Base-by-base conservation (phyloP, 2,113 vertebrate species). In the Callithrix jacchus region DNA sequence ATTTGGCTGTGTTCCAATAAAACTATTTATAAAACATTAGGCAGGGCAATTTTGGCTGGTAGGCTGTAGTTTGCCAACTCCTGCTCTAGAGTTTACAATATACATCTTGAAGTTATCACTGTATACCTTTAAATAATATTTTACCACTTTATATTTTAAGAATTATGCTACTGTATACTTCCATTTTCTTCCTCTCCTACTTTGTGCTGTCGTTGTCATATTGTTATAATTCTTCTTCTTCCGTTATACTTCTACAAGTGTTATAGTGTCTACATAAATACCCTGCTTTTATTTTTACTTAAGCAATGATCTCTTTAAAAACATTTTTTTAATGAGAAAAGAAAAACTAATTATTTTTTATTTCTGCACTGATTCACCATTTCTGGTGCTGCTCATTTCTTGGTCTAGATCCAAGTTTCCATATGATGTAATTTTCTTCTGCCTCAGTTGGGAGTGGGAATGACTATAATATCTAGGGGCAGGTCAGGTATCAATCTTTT, bases 21-120 rank as follows among this genome's bases (percentile, higher is more conserved):
- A 90, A 47, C 70, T 66, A 81, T 93, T 96, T 95, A 54, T 35
- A 73, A 83, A 76, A 76, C n/a, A 68, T 8, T 32, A 21, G 68
- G 25, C 20, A 74, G 27, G 61, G 13, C 25, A 64, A 37, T 76
- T 77, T 91, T 83, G 81, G 8, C 40, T 71, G 37, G 14, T 14
- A 20, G 58, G 32, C 70, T 64, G 0, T 52, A 64, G 11, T 87
- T 88, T 56, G 12, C 58, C 45, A 54, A 52, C 27, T 37, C 23
- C n/a, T 83, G 23, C 40, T 87, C 45, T 21, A 91, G 58, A 14
- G 4, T 87, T 91, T 93, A 40, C 70, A 79, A 54, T 61, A 83
- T 35, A 70, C 1, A 5, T 77, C 73, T 94, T 49, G 27, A 47
- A 45, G 14, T 77, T 42, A 37, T 54, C 82, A 66, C 25, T 27